phyloP scores from a whole-genome alignment of 2,113 vertebrate species.

The Labeo rohita region DNA sequence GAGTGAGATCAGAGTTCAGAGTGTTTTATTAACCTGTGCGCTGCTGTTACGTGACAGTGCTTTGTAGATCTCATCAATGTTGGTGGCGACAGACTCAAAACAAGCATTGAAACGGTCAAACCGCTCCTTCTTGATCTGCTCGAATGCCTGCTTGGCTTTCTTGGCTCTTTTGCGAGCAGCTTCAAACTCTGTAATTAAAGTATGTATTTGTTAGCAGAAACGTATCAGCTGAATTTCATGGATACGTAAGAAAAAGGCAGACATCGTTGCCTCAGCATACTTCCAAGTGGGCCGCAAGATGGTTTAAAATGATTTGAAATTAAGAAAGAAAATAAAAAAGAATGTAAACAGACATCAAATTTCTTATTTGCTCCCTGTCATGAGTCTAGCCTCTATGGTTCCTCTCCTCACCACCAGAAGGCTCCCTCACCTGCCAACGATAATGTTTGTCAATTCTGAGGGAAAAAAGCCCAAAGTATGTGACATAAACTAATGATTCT shows the following conservation, averaged over 20 bases:
- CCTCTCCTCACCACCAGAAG: background rate
- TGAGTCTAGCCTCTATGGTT: background rate
- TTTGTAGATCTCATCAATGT: conserved; percentile 94
- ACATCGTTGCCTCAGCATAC: background rate
- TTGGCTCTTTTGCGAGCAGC: conserved; percentile 90
- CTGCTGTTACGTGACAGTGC: conserved; percentile 90
- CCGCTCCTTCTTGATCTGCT: conserved; percentile 91
- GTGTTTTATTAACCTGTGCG: conserved; percentile 69
- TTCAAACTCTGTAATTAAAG: conserved; percentile 80
- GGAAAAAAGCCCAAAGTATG: no score
- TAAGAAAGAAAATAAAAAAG: background rate
- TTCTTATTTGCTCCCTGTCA: background rate
- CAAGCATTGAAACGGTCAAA: conserved; percentile 90
- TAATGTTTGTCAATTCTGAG: no score
- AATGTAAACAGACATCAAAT: background rate
- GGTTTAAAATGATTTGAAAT: background rate
- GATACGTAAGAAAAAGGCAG: background rate
- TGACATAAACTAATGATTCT: no score
- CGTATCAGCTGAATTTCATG: no score
- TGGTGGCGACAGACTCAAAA: conserved; percentile 91
- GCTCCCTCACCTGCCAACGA: background rate
- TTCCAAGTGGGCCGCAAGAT: background rate
- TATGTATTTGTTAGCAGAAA: no score
- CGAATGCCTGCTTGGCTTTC: conserved; percentile 91
- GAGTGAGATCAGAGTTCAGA: background rate